phyloP scores from a whole-genome alignment of 2,797 vertebrate genomes.

The Podargus strigoides region DNA sequence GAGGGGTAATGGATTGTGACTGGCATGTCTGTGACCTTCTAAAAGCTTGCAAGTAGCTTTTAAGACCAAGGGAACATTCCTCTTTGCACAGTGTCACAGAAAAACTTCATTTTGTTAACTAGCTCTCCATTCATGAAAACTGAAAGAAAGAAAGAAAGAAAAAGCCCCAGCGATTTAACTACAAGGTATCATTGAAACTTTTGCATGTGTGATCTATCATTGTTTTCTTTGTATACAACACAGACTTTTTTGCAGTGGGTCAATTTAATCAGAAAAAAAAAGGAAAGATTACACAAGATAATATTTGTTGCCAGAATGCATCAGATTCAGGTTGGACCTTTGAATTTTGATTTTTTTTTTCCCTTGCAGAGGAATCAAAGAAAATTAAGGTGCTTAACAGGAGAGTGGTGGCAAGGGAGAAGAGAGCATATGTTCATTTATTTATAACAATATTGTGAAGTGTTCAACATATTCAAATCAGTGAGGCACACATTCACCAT shows the following conservation, averaged over 20 bases:
- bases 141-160: not conserved
- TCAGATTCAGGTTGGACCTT: not conserved
- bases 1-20: constrained; percentile 40
- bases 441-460: constrained; percentile 63
- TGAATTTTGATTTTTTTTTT: not conserved
- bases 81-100: not conserved
- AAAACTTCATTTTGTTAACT: constrained; percentile 21
- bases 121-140: constrained; percentile 7
- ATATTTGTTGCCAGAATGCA: not conserved
- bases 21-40: constrained; percentile 27
- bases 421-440: constrained; percentile 60
- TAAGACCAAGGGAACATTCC: constrained; percentile 8
- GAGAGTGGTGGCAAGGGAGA: constrained; percentile 51
- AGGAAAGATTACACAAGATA: not conserved
- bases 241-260: not conserved
- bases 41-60: constrained; percentile 46
- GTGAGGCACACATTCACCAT: constrained; percentile 40
- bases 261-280: not conserved
- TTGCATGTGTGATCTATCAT: not conserved
- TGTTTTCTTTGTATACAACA: not conserved
- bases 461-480: constrained; percentile 59
- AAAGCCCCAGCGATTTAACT: not conserved
- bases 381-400: constrained; percentile 48
- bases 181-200: not conserved
- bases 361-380: not conserved